These are phyloP conservation scores for Caiman crocodilus DNA, from an alignment of 2,797 vertebrate genomes.

Conservation along the genomic window DNA sequence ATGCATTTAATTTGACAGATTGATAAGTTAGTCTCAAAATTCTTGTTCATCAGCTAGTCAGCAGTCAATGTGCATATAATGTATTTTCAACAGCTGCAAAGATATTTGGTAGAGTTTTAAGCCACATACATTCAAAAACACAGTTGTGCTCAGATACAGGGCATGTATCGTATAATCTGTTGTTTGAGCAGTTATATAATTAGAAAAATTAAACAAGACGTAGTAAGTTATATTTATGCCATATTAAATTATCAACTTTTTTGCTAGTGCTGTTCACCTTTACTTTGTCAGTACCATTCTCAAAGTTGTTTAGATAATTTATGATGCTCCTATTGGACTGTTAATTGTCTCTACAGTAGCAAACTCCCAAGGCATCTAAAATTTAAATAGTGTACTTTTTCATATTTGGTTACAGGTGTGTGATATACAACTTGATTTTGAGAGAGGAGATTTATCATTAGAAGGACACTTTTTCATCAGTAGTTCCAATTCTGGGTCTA, in stretches of 20 bases:
- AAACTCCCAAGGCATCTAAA: conserved; percentile 7
- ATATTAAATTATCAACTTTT: conserved; percentile 37
- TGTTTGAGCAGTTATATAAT: conserved; percentile 20
- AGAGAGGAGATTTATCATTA: not conserved
- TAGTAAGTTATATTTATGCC: conserved; percentile 21
- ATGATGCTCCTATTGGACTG: not conserved
- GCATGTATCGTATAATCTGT: not conserved
- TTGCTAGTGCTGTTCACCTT: not conserved
- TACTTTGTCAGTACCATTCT: not conserved
- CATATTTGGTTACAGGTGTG: not conserved
- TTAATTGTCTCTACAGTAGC: conserved; percentile 2
- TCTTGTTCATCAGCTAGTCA: conserved; percentile 47
- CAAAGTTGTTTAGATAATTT: not conserved
- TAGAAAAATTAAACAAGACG: conserved; percentile 2
- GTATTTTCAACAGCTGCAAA: conserved; percentile 4
- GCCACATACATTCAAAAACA: not conserved
- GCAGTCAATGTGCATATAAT: conserved; percentile 42
- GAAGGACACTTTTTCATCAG: not conserved
- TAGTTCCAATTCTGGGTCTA: not conserved
- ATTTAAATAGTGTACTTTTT: not conserved
- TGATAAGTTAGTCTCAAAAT: conserved; percentile 53
- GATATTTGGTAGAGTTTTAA: not conserved
- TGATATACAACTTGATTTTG: not conserved
- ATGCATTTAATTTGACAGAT: conserved; percentile 36
- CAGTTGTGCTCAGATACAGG: not conserved